These are phyloP conservation scores for Actinopyga echinites DNA, from an alignment of 53 echinoderm and acorn worm genomes.

Conservation along the genomic window DNA sequence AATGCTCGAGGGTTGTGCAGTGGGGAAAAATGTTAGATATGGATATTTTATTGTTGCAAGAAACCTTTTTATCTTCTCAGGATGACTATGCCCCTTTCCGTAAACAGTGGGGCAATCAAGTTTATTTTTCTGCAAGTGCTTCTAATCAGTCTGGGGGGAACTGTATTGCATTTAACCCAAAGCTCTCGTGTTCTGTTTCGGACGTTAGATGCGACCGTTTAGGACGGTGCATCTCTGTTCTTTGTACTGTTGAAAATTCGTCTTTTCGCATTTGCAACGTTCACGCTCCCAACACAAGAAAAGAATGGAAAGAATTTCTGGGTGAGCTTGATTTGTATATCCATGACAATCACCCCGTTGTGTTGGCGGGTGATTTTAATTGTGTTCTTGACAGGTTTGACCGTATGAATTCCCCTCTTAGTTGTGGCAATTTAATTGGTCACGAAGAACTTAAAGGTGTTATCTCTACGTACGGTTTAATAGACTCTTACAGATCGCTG, in stretches of 20 bases:
- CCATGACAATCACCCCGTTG: not conserved
- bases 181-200: not conserved
- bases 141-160: constrained; percentile 29
- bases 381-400: no score
- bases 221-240: not conserved
- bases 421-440: no score
- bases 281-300: constrained; percentile 46
- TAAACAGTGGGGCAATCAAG: not conserved
- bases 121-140: not conserved
- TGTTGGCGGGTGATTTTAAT: not conserved
- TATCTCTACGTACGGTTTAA: no score
- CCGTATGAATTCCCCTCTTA: no score
- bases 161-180: constrained; percentile 13
- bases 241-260: constrained; percentile 11
- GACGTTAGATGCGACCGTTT: not conserved
- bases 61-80: constrained; percentile 17
- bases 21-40: constrained; percentile 4
- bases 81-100: constrained; percentile 6
- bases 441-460: no score
- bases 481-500: no score
- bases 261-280: constrained; percentile 37
- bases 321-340: not conserved
- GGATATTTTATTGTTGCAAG: constrained; percentile 36
- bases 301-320: constrained; percentile 19
- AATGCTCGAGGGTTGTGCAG: not conserved